Conservation (phyloP, 2,113 vertebrate species). For the Halichoeres trimaculatus region DNA sequence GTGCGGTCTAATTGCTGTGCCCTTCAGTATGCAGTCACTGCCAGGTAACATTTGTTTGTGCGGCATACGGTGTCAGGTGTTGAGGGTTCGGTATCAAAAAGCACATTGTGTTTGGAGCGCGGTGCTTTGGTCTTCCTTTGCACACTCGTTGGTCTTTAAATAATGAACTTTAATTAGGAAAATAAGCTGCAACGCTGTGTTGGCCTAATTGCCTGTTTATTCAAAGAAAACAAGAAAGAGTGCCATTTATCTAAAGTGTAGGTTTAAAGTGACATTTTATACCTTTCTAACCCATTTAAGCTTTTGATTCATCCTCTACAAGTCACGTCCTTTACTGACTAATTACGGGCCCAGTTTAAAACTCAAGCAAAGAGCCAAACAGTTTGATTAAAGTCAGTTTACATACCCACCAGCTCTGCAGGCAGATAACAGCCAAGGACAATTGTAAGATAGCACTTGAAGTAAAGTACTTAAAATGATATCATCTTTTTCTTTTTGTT, state of each 20-base stretch:
- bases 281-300: slow-evolving; percentile 59
- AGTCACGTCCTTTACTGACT: slow-evolving; percentile 32
- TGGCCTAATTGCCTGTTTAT: slow-evolving; percentile 61
- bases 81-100: slow-evolving; percentile 22
- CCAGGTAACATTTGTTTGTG: slow-evolving; percentile 28
- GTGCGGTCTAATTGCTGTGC: slow-evolving; percentile 41
- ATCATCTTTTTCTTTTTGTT: slow-evolving; percentile 10
- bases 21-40: slow-evolving; percentile 39
- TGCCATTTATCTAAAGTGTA: slow-evolving; percentile 43
- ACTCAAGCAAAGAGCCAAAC: slow-evolving; percentile 13
- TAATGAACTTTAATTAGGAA: slow-evolving; percentile 60
- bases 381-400: slow-evolving; percentile 26
- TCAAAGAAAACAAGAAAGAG: slow-evolving; percentile 41
- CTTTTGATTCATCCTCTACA: slow-evolving; percentile 30
- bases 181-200: slow-evolving; percentile 3
- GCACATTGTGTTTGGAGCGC: slow-evolving; percentile 2
- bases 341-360: slow-evolving; percentile 41
- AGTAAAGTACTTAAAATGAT: slow-evolving; percentile 10
- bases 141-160: slow-evolving; percentile 38
- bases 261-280: slow-evolving; percentile 45
- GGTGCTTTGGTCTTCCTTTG: slow-evolving; percentile 25
- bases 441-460: neutral
- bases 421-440: neutral
- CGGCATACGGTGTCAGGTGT: slow-evolving; percentile 29
- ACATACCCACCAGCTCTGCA: slow-evolving; percentile 16